Conservation (phyloP, 2,113 vertebrate species). For the Bettongia penicillata region DNA sequence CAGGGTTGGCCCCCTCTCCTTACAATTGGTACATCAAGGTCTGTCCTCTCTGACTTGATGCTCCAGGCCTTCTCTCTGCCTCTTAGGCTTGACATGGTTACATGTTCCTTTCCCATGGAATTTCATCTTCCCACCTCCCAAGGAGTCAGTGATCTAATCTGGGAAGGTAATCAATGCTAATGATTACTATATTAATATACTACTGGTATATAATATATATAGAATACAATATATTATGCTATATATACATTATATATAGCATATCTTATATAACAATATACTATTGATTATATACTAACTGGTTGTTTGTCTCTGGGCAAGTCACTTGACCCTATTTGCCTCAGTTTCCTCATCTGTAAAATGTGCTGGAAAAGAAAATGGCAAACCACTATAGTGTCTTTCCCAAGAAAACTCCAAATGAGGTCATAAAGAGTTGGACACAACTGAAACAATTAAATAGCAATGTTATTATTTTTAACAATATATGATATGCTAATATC, state of each 20-base stretch:
- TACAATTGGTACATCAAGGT: too few species aligned
- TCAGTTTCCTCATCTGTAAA: neutral
- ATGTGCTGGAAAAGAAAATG: neutral
- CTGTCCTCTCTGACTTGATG: too few species aligned
- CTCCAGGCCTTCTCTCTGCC: neutral
- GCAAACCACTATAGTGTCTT: neutral
- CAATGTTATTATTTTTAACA: neutral
- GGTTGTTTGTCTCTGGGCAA: neutral
- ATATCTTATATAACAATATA: neutral
- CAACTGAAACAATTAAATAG: neutral
- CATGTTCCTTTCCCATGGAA: neutral
- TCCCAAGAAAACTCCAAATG: neutral
- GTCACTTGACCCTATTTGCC: neutral
- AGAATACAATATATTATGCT: too few species aligned
- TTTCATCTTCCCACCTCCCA: neutral
- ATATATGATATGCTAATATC: neutral
- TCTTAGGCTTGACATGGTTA: neutral
- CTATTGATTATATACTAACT: neutral
- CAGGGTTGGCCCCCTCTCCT: too few species aligned
- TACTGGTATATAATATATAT: neutral
- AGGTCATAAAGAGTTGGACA: neutral
- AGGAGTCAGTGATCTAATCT: neutral
- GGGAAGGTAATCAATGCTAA: neutral
- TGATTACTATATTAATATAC: neutral
- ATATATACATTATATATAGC: too few species aligned